Evolutionary conservation across 2,888 invertebrate species (phyloP), one percentile per base, ranked within the genome.

Genomic region (Troides helena): DNA sequence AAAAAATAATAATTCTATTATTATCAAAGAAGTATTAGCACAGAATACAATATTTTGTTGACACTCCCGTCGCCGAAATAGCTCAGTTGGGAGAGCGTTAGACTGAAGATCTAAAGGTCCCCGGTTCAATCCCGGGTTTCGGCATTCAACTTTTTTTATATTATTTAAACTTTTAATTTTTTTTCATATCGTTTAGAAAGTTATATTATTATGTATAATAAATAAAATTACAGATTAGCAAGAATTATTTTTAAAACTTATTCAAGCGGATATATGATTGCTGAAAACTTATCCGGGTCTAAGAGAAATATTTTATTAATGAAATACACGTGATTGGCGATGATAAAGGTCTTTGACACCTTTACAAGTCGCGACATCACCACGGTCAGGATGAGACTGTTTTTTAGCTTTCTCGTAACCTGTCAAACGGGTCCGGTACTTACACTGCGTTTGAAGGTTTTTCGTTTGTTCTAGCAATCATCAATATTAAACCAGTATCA

Each of bases 31-130:
- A 17, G 6, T 43, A 10, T 17, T 59, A 30, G 25, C 3, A 17
- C n/a, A 23, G 21, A n/a, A 59, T 21, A 2, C 12, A 30, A 56
- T n/a, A 57, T 65, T 62, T 18, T 10, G 4, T 21, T 1, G 1
- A 0, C 0, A 1, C 6, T 1, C 1, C 0, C 53, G 43, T n/a
- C 18, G 67, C 57, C 69, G 69, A 69, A 67, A 68, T 73, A 71
- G 65, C 60, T 69, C 67, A 72, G 62, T 62, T 69, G 67, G 66
- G 67, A 70, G 62, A 66, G 62, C 66, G 65, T 65, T 69, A 70
- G 63, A 70, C 66, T 66, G 70, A 70, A 70, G 66, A 69, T 65
- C 69, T 65, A 66, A 70, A 67, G 67, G 69, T 62, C 65, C 64
- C 64, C 14, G 69, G 63, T 70, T 70, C 67, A 43, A 70, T 65